phyloP scores from a whole-genome alignment of 2,888 invertebrate species.

The Nycteola revayana region DNA sequence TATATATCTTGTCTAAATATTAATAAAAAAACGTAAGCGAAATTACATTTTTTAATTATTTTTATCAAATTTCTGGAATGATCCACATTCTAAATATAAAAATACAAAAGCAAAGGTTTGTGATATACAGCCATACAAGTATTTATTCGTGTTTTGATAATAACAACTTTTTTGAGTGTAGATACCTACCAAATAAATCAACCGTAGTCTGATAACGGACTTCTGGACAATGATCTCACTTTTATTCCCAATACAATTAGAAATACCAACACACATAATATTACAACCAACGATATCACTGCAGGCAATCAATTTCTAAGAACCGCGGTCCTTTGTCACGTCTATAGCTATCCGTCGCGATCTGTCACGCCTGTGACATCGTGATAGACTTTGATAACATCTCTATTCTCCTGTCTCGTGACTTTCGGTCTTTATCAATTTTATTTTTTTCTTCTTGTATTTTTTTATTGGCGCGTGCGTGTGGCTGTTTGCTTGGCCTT shows the following conservation, averaged over 20 bases:
- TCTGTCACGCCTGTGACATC: constrained; percentile 41
- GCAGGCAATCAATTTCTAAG: constrained; percentile 33
- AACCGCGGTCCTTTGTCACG: constrained; percentile 35
- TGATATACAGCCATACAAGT: too few relatives aligned
- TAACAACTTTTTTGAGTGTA: too few relatives aligned
- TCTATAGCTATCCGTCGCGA: constrained; percentile 29
- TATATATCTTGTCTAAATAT: too few relatives aligned
- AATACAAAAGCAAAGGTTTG: too few relatives aligned
- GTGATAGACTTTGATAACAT: constrained; percentile 44
- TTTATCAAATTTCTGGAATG: too few relatives aligned
- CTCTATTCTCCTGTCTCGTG: constrained; percentile 40
- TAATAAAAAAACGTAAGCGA: too few relatives aligned
- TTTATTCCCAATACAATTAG: constrained; percentile 9
- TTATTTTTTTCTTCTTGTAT: constrained; percentile 11
- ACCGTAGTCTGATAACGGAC: constrained; percentile 9
- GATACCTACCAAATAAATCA: too few relatives aligned
- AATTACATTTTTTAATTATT: too few relatives aligned
- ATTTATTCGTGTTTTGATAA: too few relatives aligned
- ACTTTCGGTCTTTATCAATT: constrained; percentile 22
- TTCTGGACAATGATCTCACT: constrained; percentile 5
- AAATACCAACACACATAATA: constrained; percentile 6
- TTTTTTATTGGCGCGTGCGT: constrained; percentile 29
- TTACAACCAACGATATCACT: constrained; percentile 19
- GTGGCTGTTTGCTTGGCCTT: constrained; percentile 23
- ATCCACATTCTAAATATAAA: too few relatives aligned